Evolutionary conservation across 2,888 invertebrate species (phyloP).

Genomic region (Baronia brevicornis): DNA sequence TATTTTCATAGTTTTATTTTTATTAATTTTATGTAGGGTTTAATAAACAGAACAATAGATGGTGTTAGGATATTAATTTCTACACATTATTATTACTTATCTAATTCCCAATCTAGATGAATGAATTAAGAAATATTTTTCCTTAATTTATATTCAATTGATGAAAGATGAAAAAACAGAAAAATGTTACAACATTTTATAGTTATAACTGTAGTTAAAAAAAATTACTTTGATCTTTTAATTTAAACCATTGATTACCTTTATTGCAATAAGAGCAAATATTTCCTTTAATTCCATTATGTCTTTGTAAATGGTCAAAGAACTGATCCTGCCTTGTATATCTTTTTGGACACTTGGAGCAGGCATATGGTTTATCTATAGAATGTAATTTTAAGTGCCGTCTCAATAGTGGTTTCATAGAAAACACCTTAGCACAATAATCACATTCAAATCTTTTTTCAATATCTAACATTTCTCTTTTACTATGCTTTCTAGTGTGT

Average conservation of each 20-base stretch:
- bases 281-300: conserved; percentile 73
- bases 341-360: conserved; percentile 73
- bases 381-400: conserved; percentile 73
- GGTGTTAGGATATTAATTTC: too few relatives aligned
- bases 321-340: conserved; percentile 76
- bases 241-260: conserved; percentile 62
- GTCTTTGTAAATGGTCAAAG: conserved; percentile 74
- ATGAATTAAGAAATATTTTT: too few relatives aligned
- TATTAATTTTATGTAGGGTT: too few relatives aligned
- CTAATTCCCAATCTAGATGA: too few relatives aligned
- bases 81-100: too few relatives aligned
- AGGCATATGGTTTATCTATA: conserved; percentile 65
- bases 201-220: too few relatives aligned
- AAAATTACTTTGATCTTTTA: too few relatives aligned
- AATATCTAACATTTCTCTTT: conserved; percentile 38
- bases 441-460: conserved; percentile 53
- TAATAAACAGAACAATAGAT: too few relatives aligned
- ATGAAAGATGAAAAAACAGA: too few relatives aligned
- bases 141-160: too few relatives aligned
- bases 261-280: conserved; percentile 76
- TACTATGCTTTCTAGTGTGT: conserved; percentile 46
- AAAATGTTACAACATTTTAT: too few relatives aligned
- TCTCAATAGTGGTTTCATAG: conserved; percentile 47
- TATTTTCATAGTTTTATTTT: too few relatives aligned
- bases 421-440: conserved; percentile 60